A percentile compares a stretch with the other conserved stretches of the same genome.
Conservation (phyloP, 2,888 invertebrate species). For the Pegoplata infirma region DNA sequence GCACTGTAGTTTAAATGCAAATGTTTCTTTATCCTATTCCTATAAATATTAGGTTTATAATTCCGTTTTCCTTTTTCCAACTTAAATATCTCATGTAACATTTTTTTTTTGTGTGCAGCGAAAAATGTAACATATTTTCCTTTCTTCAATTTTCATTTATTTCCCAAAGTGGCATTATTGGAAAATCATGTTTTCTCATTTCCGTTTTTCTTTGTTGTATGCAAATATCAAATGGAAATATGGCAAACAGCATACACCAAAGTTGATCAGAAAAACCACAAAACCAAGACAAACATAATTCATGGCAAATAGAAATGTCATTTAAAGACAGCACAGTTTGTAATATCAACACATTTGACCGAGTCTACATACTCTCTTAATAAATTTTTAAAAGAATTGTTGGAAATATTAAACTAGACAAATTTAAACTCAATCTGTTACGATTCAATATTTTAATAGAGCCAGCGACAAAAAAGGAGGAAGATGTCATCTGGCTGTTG, state of each 20-base stretch:
- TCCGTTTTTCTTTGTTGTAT: neutral
- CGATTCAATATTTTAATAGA: too few species aligned
- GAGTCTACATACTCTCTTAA: too few species aligned
- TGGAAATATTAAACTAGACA: too few species aligned
- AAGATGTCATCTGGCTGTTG: too few species aligned
- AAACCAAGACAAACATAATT: conserved; percentile 13
- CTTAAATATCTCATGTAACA: too few species aligned
- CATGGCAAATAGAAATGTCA: conserved; percentile 15
- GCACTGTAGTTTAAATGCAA: neutral
- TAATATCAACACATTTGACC: too few species aligned
- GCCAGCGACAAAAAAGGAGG: too few species aligned
- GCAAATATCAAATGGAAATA: neutral
- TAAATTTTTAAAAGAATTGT: too few species aligned
- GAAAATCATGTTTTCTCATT: neutral
- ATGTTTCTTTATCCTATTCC: neutral
- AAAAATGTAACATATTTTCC: neutral
- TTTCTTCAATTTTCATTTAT: neutral
- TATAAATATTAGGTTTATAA: neutral
- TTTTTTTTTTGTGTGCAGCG: neutral
- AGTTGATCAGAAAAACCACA: conserved; percentile 10
- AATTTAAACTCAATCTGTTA: too few species aligned
- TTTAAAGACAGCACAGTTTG: conserved; percentile 2
- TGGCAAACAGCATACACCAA: neutral
- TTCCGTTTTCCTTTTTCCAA: neutral
- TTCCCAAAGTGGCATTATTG: neutral